Evolutionary conservation across 37 sponge, comb jelly and placozoan genomes (phyloP).

Genomic region (Haliclona indistincta): DNA sequence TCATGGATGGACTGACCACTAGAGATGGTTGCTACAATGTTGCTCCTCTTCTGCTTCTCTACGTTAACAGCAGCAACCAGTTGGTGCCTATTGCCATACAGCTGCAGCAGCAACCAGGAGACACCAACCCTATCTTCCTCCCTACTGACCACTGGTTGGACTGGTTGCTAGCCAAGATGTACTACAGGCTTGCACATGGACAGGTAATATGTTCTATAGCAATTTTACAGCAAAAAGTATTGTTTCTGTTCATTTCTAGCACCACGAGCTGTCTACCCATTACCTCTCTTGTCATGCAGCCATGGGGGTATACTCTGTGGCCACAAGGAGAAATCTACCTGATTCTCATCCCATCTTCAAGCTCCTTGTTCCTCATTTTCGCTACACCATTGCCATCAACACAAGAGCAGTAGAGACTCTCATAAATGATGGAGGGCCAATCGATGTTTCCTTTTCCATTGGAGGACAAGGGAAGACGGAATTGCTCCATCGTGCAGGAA

Average conservation of each 20-base stretch:
- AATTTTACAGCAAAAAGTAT: not conserved
- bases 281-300: slow-evolving; percentile 65
- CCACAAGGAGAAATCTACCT: slow-evolving; percentile 60
- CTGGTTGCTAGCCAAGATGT: slow-evolving; percentile 80
- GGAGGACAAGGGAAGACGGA: slow-evolving; percentile 38
- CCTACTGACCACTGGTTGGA: slow-evolving; percentile 64
- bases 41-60: slow-evolving; percentile 63
- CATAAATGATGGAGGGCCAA: slow-evolving; percentile 36
- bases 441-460: slow-evolving; percentile 38
- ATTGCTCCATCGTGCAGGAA: slow-evolving; percentile 4
- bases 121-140: slow-evolving; percentile 64
- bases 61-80: slow-evolving; percentile 14
- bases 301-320: slow-evolving; percentile 75
- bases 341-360: slow-evolving; percentile 70
- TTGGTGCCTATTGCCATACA: slow-evolving; percentile 74
- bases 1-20: slow-evolving; percentile 42
- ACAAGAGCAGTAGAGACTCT: slow-evolving; percentile 23
- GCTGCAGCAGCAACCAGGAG: slow-evolving; percentile 48
- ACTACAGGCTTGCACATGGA: slow-evolving; percentile 36
- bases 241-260: slow-evolving; percentile 21
- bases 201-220: slow-evolving; percentile 42
- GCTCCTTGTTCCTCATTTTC: slow-evolving; percentile 73
- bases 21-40: slow-evolving; percentile 35
- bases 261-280: slow-evolving; percentile 71
- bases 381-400: slow-evolving; percentile 59